phyloP scores from a whole-genome alignment of 2,888 invertebrate genomes.

The Lydus trimaculatus region DNA sequence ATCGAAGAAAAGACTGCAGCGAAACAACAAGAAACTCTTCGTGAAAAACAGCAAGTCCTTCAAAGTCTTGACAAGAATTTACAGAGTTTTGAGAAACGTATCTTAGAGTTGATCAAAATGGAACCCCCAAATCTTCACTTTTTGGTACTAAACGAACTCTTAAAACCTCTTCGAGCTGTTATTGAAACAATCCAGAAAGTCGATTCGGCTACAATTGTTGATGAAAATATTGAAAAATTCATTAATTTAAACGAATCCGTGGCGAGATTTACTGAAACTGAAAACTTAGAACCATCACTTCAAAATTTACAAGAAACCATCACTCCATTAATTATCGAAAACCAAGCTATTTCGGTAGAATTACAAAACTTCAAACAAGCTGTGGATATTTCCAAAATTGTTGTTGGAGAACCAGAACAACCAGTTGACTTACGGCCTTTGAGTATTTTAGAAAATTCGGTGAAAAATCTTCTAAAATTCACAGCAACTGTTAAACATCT shows the following conservation, averaged over 20 bases:
- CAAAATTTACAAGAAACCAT: conserved; percentile 40
- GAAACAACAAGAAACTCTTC: conserved; percentile 34
- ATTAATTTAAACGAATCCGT: conserved; percentile 45
- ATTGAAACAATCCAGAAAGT: conserved; percentile 35
- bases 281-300: conserved; percentile 42
- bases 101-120: conserved; percentile 35
- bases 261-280: conserved; percentile 38
- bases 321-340: conserved; percentile 30
- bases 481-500: conserved; percentile 47
- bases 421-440: conserved; percentile 44
- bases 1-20: conserved; percentile 42
- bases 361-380: conserved; percentile 46
- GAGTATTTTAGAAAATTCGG: conserved; percentile 45
- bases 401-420: conserved; percentile 42
- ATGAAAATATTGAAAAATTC: conserved; percentile 42
- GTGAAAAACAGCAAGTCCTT: conserved; percentile 24
- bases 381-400: conserved; percentile 45
- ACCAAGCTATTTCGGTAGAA: conserved; percentile 38
- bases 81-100: conserved; percentile 38
- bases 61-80: conserved; percentile 31
- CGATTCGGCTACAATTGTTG: conserved; percentile 31
- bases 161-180: conserved; percentile 49
- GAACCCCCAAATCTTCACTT: conserved; percentile 33
- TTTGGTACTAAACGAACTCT: conserved; percentile 47
- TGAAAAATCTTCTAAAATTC: conserved; percentile 50